A percentile compares a stretch with the other conserved stretches of the same genome.
phyloP scores from a whole-genome alignment of 2,888 invertebrate genomes.

The Drymonia ruficornis region DNA sequence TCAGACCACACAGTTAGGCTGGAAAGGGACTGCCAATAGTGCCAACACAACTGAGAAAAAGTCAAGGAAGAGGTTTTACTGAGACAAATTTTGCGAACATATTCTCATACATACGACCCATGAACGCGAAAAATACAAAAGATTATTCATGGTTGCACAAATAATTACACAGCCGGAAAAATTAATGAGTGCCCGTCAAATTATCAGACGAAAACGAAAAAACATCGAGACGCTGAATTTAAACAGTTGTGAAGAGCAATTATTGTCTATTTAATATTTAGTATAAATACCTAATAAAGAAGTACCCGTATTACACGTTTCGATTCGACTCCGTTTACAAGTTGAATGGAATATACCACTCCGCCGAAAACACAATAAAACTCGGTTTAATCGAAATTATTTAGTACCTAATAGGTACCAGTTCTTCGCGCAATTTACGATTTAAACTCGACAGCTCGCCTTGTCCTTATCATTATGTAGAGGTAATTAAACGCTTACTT shows the following conservation, averaged over 20 bases:
- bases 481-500: conserved; percentile 49
- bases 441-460: conserved; percentile 22
- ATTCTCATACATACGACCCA: too few species aligned
- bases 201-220: neutral
- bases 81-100: too few species aligned
- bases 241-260: conserved; percentile 12
- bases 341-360: conserved; percentile 5
- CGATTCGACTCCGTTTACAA: conserved; percentile 7
- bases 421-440: conserved; percentile 14
- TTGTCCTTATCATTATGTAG: conserved; percentile 46
- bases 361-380: conserved; percentile 12
- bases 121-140: too few species aligned
- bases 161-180: neutral
- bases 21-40: too few species aligned
- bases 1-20: too few species aligned
- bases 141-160: neutral
- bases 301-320: conserved; percentile 4
- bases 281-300: neutral
- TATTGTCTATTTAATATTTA: conserved; percentile 7
- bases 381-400: conserved; percentile 11
- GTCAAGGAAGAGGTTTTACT: too few species aligned
- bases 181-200: neutral
- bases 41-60: too few species aligned
- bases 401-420: conserved; percentile 9
- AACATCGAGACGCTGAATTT: neutral